Base-by-base conservation (phyloP, 2,113 vertebrate genomes). In the Oplegnathus fasciatus region DNA sequence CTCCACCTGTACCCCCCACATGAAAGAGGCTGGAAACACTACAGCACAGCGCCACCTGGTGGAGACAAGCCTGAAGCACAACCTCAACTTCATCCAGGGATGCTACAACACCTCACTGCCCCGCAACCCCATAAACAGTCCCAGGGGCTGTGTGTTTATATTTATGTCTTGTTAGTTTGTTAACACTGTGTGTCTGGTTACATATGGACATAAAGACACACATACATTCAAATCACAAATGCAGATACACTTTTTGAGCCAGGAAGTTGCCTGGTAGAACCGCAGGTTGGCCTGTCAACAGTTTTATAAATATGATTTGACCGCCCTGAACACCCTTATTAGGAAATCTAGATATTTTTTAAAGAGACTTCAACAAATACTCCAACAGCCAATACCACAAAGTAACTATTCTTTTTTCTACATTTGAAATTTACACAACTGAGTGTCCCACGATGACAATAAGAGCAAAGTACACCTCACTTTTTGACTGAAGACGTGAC, bases 21-120 rank as follows among this genome's bases (percentile, higher is more conserved):
- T 76, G 55, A 82, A 50, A 83, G 83, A 67, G 75, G 78, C 72
- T 79, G 73, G 48, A 92, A 93, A 92, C 83, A 92, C 93, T 94
- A 89, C 91, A 80, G 67, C 89, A 86, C 89, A 93, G 90, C 82
- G 84, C 87, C 90, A 86, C 93, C 93, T 83, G 83, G 88, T 94
- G 93, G 93, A 82, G 6, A 32, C 46, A 69, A 26, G 1, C 11
- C 4, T 6, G 61, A 64, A 92, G 24, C 79, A 90, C 92, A 92
- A 15, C 48, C 58, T 26, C 55, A 48, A 15, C 37, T 37, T 42
- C 17, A 46, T 28, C 28, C 37, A 17, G 17, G 24, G 69, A 65
- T 5, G 48, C 32, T 26, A 2, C 17, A 24, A 61, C 32, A 46
- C 14, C 10, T 37, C 34, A 26, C 30, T 22, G 14, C 48, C 18